Evolutionary conservation across 2,113 vertebrate species (phyloP).

Genomic region (Carassius gibelio): DNA sequence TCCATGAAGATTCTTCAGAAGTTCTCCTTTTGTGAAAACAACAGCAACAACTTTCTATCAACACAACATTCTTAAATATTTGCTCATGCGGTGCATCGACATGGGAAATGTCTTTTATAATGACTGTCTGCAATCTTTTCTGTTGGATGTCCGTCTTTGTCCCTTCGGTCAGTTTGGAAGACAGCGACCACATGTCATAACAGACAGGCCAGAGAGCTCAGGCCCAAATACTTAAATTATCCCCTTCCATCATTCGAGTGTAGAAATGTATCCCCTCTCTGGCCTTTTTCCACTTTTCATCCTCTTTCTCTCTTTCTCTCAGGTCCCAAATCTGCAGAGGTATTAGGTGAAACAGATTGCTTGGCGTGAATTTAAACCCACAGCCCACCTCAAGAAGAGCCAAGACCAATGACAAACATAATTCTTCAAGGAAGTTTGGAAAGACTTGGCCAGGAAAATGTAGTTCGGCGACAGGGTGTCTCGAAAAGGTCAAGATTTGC

Average conservation of each 20-base stretch:
- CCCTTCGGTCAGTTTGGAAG: constrained; percentile 24
- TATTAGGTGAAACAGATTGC: constrained; percentile 87
- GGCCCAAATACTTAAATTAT: constrained; percentile 53
- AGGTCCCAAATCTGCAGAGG: constrained; percentile 71
- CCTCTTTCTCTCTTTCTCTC: constrained; percentile 14
- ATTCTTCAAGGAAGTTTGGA: constrained; percentile 80
- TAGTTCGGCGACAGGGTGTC: constrained; percentile 78
- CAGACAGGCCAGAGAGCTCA: constrained; percentile 32
- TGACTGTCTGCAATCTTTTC: neutral
- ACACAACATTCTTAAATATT: constrained; percentile 6
- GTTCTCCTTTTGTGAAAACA: no score
- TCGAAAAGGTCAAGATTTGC: constrained; percentile 92
- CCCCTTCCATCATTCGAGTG: constrained; percentile 71
- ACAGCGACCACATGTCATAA: constrained; percentile 34
- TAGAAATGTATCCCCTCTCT: constrained; percentile 75
- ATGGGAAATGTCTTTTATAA: constrained; percentile 6
- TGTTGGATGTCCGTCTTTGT: constrained; percentile 5
- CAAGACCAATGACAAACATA: constrained; percentile 85
- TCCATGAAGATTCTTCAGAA: neutral
- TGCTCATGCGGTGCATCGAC: neutral
- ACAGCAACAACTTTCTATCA: neutral
- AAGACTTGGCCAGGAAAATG: constrained; percentile 73
- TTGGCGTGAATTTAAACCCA: constrained; percentile 82
- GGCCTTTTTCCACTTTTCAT: constrained; percentile 62
- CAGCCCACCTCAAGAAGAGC: constrained; percentile 84